Evolutionary conservation across 2,113 vertebrate species (phyloP).

Genomic region (Spilogale gracilis): DNA sequence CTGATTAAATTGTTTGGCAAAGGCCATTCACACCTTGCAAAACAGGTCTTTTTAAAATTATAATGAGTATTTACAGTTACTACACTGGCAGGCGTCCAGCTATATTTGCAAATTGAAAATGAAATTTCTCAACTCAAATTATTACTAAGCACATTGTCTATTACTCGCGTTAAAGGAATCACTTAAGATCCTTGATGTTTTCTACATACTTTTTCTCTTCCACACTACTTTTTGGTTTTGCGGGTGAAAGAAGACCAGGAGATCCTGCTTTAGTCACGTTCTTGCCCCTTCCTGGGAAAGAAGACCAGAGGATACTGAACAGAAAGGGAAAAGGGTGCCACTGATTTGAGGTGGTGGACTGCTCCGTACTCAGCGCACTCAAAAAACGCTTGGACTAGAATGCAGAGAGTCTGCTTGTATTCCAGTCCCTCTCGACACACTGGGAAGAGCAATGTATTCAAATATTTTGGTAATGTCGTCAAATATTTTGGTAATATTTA

Average conservation of each 20-base stretch:
- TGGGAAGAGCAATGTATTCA: not conserved
- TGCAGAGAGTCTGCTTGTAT: no score
- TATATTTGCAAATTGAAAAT: constrained; percentile 33
- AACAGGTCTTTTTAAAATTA: constrained; percentile 47
- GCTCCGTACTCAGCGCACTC: not conserved
- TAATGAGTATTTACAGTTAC: constrained; percentile 19
- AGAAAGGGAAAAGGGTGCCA: not conserved
- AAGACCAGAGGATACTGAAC: not conserved
- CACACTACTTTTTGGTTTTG: not conserved
- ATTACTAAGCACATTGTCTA: not conserved
- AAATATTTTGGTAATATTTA: constrained; percentile 9
- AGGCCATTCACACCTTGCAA: constrained; percentile 57
- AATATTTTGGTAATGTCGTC: not conserved
- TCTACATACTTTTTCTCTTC: not conserved
- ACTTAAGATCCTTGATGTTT: not conserved
- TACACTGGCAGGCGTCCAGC: not conserved
- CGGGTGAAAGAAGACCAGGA: not conserved
- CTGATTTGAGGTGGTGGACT: not conserved
- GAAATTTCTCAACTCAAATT: not conserved
- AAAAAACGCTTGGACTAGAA: not conserved
- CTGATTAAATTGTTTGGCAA: constrained; percentile 67
- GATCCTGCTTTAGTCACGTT: not conserved
- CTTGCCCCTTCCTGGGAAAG: not conserved
- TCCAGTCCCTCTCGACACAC: not conserved
- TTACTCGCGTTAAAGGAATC: constrained; percentile 18